Base-by-base conservation (phyloP, 1,140 invertebrate species). In the Achroia grisella region DNA sequence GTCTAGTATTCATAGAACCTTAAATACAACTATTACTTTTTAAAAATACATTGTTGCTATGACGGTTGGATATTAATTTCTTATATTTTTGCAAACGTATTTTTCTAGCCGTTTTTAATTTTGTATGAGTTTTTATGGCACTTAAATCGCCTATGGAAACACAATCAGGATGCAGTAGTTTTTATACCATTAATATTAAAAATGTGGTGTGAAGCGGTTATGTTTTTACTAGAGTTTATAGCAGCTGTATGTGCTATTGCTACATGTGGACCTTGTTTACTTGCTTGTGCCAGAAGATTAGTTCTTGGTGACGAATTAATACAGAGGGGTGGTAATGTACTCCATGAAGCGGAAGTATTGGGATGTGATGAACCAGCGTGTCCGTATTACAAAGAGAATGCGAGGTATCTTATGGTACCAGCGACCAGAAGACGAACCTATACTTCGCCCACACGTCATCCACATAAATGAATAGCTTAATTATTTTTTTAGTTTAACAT, bases 361-460 rank as follows among this genome's bases (percentile, higher is more conserved):
- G 80, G 80, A 4, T 84, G 80, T 45, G 80, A 84, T 32, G 80
- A 80, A 39, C 80, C 80, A 9, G 57, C 66, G 2, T 84, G 80
- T 17, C 80, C 80, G 0, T 84, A 84, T 41, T 84, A 84, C 71
- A 84, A 80, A 45, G 77, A 82, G 48, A 84, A 84, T 36, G 47
- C 73, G 9, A 55, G 60, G 10, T 80, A 71, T 28, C 62, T 84
- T 5, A 71, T 84, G 72, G 64, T 84, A 4, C 80, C 80, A 10
- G 62, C 70, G 1, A 52, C 59, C 2, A 69, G 56, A 47, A 52
- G 71, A 48, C 56, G 72, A 15, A 50, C 48, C 14, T 71, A 58
- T 30, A 60, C 52, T 10, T 72, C 69, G 10, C 73, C 73, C 8
- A 52, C 62, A 4, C 55, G 71, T 32, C 54, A 63, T 58, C 47